Evolutionary conservation across 2,113 vertebrate species (phyloP).

Genomic region (Pelecanoides urinatrix): DNA sequence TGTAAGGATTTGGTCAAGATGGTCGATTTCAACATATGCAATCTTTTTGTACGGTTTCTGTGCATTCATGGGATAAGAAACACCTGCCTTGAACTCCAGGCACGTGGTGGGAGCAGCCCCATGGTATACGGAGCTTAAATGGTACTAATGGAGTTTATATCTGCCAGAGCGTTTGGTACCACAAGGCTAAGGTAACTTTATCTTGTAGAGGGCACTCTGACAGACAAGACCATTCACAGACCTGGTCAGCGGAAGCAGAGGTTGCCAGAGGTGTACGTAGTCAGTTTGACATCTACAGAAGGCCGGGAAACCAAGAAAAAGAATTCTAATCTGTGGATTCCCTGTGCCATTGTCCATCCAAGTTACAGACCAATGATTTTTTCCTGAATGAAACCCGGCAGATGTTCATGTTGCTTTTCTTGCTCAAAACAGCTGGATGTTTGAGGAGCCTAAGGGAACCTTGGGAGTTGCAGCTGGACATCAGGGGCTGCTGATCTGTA

Average conservation of each 20-base stretch:
- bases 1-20: not conserved
- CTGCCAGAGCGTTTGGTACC: fast-evolving
- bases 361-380: not conserved
- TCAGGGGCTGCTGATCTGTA: not conserved
- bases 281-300: not conserved
- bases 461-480: not conserved
- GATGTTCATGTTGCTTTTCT: not conserved
- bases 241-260: not conserved
- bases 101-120: not conserved
- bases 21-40: not conserved
- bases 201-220: not conserved
- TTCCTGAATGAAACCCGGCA: not conserved
- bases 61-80: not conserved
- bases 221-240: not conserved
- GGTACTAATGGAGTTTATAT: not conserved
- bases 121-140: not conserved
- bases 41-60: not conserved
- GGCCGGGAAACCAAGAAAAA: not conserved
- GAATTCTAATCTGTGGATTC: not conserved
- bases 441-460: not conserved
- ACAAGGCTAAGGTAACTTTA: not conserved
- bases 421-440: not conserved
- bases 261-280: not conserved
- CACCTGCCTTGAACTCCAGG: not conserved
- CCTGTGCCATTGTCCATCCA: not conserved